A percentile compares a stretch with the other conserved stretches of the same genome.
Conservation (phyloP, 2,797 vertebrate species). For the Acanthurus tractus region DNA sequence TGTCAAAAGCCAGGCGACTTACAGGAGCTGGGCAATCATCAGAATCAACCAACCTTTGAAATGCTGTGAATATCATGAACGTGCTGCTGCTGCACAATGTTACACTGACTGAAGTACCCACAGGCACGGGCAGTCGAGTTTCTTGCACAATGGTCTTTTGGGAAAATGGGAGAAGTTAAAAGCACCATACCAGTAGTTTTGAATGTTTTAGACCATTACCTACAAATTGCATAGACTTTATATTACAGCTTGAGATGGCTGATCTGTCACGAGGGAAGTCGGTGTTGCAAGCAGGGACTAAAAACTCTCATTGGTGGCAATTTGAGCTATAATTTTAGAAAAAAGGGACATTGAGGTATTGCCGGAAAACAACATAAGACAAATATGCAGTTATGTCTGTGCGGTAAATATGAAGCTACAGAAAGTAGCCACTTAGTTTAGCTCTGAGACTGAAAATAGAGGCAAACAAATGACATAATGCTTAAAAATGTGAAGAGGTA, state of each 20-base stretch:
- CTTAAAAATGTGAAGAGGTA: not conserved
- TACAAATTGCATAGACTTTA: constrained; percentile 37
- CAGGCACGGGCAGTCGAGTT: constrained; percentile 12
- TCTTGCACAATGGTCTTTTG: constrained; percentile 26
- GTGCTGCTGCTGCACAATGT: constrained; percentile 49
- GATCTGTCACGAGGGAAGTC: constrained; percentile 2
- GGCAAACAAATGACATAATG: not conserved
- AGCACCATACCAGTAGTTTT: constrained; percentile 24
- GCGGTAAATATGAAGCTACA: not conserved
- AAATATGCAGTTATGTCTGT: not conserved
- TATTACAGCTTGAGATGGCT: constrained; percentile 2
- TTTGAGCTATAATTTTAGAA: constrained; percentile 1
- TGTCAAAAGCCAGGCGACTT: constrained; percentile 51
- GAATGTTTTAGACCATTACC: constrained; percentile 49
- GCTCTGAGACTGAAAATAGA: not conserved
- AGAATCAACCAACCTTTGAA: constrained; percentile 68
- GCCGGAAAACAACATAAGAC: not conserved
- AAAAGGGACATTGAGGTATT: not conserved
- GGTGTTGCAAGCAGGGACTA: not conserved
- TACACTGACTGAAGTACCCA: constrained; percentile 25
- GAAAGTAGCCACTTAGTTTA: not conserved
- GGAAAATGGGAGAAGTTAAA: constrained; percentile 27
- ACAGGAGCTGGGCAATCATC: constrained; percentile 63
- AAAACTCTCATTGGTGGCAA: constrained; percentile 1
- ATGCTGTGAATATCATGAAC: constrained; percentile 55